Evolutionary conservation across 1,140 invertebrate genomes (phyloP), one percentile per base, ranked within the genome.

Genomic region (Spodoptera litura): DNA sequence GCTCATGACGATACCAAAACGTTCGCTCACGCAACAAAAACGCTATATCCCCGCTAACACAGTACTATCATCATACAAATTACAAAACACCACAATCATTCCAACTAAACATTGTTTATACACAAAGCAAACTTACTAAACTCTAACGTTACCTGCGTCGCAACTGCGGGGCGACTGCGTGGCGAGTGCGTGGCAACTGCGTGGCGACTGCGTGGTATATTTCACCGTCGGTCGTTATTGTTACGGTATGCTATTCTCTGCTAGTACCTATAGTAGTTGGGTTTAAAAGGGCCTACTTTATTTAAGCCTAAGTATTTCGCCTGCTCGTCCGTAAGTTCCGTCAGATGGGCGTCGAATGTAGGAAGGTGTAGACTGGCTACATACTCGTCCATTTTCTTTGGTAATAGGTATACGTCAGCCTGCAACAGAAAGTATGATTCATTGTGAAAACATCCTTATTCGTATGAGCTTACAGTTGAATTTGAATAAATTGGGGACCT

Each of bases 321-420:
- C 95, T 99, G 99, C 87, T 99, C 99, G 91, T 99, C 99, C 10
- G 97, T 97, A 58, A 99, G 95, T 95, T 99, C 99, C 1, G 99
- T 99, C 78, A 99, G 95, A 91, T 99, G 98, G 55, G 99, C 99
- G 95, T 99, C 99, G 92, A 99, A 99, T 25, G 98, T 98, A 25
- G 98, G 98, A 85, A 99, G 95, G 95, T 99, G 99, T 58, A 99
- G 95, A 81, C 97, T 98, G 8, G 98, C 98, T 10, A 99, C 99
- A 94, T 99, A 99, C 91, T 99, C 99, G 95, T 99, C 98, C 99
- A 99, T 99, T 95, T 99, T 99, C 95, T 99, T 99, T 66, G 99
- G 99, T 84, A 99, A 95, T 76, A 99, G 96, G 94, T 99, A 99
- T 56, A 99, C 99, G 94, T 99, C 99, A 81, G 97, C 97, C 94